Evolutionary conservation across 2,888 invertebrate species (phyloP).

Genomic region (Sepioteuthis lessoniana): DNA sequence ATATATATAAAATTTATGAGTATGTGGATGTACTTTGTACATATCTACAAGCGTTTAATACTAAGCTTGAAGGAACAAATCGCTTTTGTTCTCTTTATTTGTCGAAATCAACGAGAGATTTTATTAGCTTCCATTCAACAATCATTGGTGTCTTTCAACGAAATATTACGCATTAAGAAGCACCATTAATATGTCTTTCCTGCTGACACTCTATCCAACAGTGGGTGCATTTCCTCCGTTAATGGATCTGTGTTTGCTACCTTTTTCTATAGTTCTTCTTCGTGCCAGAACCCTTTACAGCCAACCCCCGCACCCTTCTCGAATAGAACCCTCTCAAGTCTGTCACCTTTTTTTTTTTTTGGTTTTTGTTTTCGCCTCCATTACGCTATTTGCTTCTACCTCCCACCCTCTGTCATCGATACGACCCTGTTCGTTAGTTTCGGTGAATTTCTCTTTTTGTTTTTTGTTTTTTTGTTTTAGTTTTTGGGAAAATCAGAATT

Average conservation of each 20-base stretch:
- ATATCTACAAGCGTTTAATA: no score
- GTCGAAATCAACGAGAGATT: not conserved
- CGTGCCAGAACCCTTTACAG: not conserved
- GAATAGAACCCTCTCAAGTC: not conserved
- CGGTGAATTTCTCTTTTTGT: not conserved
- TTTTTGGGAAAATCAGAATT: not conserved
- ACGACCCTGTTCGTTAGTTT: not conserved
- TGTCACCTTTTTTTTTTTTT: not conserved
- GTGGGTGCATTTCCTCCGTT: not conserved
- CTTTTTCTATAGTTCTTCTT: not conserved
- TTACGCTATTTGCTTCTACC: not conserved
- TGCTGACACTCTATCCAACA: constrained; percentile 33
- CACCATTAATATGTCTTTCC: constrained; percentile 16
- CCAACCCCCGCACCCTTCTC: not conserved
- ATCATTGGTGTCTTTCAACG: not conserved
- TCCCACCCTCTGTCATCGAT: not conserved
- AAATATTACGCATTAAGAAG: constrained; percentile 33
- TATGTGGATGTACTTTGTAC: no score
- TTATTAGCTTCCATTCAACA: not conserved
- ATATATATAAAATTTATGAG: no score
- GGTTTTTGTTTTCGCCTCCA: not conserved
- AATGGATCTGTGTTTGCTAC: not conserved
- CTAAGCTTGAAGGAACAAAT: no score
- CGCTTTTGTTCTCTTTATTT: no score
- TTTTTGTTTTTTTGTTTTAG: not conserved